These are phyloP conservation scores for Aphrocallistes beatrix DNA, from an alignment of 37 sponge, comb jelly and placozoan species.

Conservation along the genomic window DNA sequence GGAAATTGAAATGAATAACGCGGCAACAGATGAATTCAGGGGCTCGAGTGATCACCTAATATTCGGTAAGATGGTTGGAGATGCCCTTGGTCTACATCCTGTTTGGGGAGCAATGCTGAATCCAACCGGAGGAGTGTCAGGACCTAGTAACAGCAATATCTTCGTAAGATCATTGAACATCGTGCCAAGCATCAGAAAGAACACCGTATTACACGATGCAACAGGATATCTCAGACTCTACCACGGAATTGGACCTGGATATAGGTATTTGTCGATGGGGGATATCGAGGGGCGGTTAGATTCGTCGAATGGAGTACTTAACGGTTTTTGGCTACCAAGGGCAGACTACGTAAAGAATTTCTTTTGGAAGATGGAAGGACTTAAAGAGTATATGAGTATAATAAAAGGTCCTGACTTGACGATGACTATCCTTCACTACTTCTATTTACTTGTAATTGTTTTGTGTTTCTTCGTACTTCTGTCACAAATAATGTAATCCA, in stretches of 20 bases:
- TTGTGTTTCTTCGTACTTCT: too few relatives aligned
- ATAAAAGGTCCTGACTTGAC: too few relatives aligned
- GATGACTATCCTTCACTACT: too few relatives aligned
- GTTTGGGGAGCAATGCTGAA: neutral
- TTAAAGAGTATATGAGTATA: too few relatives aligned
- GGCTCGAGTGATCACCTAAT: neutral
- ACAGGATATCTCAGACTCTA: neutral
- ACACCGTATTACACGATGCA: neutral
- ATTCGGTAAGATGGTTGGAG: constrained; percentile 13
- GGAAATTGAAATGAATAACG: neutral
- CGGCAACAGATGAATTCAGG: neutral
- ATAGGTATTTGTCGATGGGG: neutral
- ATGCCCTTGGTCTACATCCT: neutral
- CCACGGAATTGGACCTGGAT: neutral
- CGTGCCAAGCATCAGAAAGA: neutral
- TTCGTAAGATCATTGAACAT: neutral
- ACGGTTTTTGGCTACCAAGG: neutral
- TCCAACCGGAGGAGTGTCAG: neutral
- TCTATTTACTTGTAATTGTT: too few relatives aligned
- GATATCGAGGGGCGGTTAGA: neutral
- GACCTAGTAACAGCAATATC: neutral
- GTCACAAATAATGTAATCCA: too few relatives aligned
- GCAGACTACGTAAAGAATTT: neutral
- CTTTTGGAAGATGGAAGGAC: neutral
- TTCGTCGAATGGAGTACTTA: neutral